These are phyloP conservation scores for Amphimallon solstitiale DNA, from an alignment of 2,888 invertebrate species.

Conservation along the genomic window DNA sequence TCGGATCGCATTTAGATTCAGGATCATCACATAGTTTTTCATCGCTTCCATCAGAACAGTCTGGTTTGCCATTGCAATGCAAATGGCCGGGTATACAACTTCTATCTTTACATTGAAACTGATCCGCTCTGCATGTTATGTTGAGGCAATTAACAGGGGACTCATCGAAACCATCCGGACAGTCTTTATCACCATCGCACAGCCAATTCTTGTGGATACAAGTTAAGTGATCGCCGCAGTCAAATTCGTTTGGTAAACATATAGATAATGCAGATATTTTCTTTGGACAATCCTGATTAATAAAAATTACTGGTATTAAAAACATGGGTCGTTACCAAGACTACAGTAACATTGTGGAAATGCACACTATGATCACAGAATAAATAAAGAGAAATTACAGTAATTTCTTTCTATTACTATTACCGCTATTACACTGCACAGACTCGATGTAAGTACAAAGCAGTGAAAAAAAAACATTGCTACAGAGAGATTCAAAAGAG, in stretches of 20 bases:
- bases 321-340: too few relatives aligned
- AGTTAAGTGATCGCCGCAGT: slow-evolving; percentile 81
- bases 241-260: slow-evolving; percentile 78
- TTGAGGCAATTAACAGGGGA: slow-evolving; percentile 73
- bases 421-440: too few relatives aligned
- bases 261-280: slow-evolving; percentile 67
- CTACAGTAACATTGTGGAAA: too few relatives aligned
- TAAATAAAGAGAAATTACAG: too few relatives aligned
- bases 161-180: slow-evolving; percentile 85
- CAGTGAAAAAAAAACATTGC: too few relatives aligned
- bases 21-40: slow-evolving; percentile 83
- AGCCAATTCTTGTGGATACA: slow-evolving; percentile 86
- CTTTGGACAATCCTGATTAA: slow-evolving; percentile 71
- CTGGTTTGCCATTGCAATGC: slow-evolving; percentile 82
- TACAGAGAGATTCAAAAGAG: too few relatives aligned
- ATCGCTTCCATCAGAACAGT: slow-evolving; percentile 88
- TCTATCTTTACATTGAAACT: slow-evolving; percentile 86
- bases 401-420: too few relatives aligned
- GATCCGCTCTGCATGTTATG: slow-evolving; percentile 83
- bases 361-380: too few relatives aligned
- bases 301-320: too few relatives aligned
- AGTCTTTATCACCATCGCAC: slow-evolving; percentile 86
- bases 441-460: too few relatives aligned
- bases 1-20: slow-evolving; percentile 75
- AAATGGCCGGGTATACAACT: slow-evolving; percentile 84